phyloP scores from a whole-genome alignment of 1,140 invertebrate genomes.

The Potamilus streckersoni region DNA sequence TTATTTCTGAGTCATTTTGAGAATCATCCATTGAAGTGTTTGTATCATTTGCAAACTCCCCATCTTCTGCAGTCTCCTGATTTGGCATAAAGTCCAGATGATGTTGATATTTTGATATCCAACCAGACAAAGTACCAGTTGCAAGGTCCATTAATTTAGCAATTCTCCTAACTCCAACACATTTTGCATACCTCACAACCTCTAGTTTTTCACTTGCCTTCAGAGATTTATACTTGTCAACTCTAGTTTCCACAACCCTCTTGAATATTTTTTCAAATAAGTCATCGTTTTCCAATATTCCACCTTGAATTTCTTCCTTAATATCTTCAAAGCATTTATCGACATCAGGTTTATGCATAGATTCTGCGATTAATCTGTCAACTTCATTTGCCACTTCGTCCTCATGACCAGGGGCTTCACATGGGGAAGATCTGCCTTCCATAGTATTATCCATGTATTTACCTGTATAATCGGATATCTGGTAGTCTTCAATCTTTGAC shows the following conservation, averaged over 20 bases:
- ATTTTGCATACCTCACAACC: slow-evolving; percentile 23
- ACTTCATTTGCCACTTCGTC: background rate
- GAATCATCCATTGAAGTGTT: slow-evolving; percentile 1
- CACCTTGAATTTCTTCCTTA: slow-evolving; percentile 14
- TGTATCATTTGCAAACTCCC: too few relatives aligned
- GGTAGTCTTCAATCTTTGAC: too few relatives aligned
- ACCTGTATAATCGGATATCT: too few relatives aligned
- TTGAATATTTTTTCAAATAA: slow-evolving; percentile 15
- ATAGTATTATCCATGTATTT: too few relatives aligned
- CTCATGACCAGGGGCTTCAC: too few relatives aligned
- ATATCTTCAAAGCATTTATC: slow-evolving; percentile 21
- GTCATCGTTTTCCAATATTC: slow-evolving; percentile 13
- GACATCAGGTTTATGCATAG: slow-evolving; percentile 18
- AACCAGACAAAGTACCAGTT: slow-evolving; percentile 29
- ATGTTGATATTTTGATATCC: slow-evolving; percentile 25
- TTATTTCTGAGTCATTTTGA: background rate
- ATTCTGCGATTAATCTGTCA: slow-evolving; percentile 16
- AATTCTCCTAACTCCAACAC: slow-evolving; percentile 13
- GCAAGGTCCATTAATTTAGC: slow-evolving; percentile 26
- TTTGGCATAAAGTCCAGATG: slow-evolving; percentile 3
- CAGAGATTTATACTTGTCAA: slow-evolving; percentile 24
- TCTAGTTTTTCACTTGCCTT: slow-evolving; percentile 27
- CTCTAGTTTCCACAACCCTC: slow-evolving; percentile 8
- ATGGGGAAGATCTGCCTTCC: too few relatives aligned
- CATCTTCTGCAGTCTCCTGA: background rate